phyloP scores from a whole-genome alignment of 2,888 invertebrate species.

The Cerastis leucographa region DNA sequence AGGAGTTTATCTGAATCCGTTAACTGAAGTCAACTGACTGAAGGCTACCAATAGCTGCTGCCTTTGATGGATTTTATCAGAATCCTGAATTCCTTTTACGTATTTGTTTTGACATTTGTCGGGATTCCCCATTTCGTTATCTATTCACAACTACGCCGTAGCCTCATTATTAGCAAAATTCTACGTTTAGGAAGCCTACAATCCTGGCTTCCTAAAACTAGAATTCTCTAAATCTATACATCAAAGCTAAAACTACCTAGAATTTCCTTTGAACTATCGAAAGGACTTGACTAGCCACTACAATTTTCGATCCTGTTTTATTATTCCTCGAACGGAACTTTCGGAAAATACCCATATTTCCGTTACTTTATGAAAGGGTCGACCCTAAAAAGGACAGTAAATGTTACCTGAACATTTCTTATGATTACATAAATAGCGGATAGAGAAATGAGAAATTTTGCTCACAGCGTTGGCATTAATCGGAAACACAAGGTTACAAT shows the following conservation, averaged over 20 bases:
- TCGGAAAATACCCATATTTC: conserved; percentile 25
- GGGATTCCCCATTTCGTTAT: neutral
- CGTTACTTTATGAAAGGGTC: conserved; percentile 48
- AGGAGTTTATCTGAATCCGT: no score
- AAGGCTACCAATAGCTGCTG: neutral
- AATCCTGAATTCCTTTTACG: neutral
- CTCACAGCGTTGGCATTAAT: neutral
- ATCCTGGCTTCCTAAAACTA: neutral
- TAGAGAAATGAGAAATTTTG: conserved; percentile 8
- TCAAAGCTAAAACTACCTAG: conserved; percentile 23
- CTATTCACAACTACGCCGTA: neutral
- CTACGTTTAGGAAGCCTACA: no score
- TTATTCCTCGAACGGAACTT: conserved; percentile 31
- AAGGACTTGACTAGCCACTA: conserved; percentile 17
- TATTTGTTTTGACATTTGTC: neutral
- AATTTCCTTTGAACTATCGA: conserved; percentile 25
- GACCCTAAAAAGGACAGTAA: conserved; percentile 22
- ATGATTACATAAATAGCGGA: conserved; percentile 34
- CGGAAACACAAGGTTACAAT: conserved; percentile 6
- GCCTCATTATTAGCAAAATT: neutral
- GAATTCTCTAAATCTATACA: conserved; percentile 5
- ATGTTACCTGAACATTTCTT: conserved; percentile 29
- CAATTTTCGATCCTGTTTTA: conserved; percentile 27
- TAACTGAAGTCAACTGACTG: no score
- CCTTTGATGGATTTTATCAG: conserved; percentile 8